Base-by-base conservation (phyloP, 2,113 vertebrate genomes). In the Bostrychus sinensis region DNA sequence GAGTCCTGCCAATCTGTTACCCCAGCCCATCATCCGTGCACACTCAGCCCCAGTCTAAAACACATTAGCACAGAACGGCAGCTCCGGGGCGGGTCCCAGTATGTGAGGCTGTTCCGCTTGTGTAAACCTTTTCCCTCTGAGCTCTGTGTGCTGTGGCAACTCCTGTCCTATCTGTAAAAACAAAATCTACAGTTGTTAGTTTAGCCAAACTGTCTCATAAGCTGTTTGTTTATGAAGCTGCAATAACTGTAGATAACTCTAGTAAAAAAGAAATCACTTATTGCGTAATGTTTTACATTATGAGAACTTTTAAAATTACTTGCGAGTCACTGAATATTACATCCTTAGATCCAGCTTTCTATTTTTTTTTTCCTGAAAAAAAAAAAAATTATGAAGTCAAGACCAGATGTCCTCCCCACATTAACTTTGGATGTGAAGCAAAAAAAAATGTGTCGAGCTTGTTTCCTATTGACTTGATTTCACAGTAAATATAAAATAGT, bases 1-100 rank as follows among this genome's bases (percentile, higher is more conserved):
- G 76, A 81, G 88, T 88, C 85, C 78, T 85, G 88, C 72, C 89
- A 90, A 92, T 92, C 91, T 92, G 89, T 84, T 89, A 83, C 64
- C 59, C 23, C 53, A 2, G 53, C 68, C 82, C 75, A 66, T 81
- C 87, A 68, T 89, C 79, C 56, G 79, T 75, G 69, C 77, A 85
- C 76, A 87, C 84, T 77, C 71, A 80, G 72, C 84, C 60, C 67
- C 77, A 67, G 71, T 81, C 81, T 77, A 79, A 80, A 81, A 70
- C 84, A 77, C 85, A 87, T 86, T 87, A 85, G 78, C 76, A 73
- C 84, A 82, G 83, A 86, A 73, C 62, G 71, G 58, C 72, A 83
- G 85, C 85, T 85, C 71, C 17, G 75, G 82, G 86, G 70, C 57
- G 39, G 69, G 56, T 63, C 72, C 62, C 64, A 30, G 42, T 20